Percentiles rank a stretch among this genome's conserved stretches.
These are phyloP conservation scores for Lagocephalus sceleratus DNA, from an alignment of 2,797 vertebrate species.

Conservation along the genomic window DNA sequence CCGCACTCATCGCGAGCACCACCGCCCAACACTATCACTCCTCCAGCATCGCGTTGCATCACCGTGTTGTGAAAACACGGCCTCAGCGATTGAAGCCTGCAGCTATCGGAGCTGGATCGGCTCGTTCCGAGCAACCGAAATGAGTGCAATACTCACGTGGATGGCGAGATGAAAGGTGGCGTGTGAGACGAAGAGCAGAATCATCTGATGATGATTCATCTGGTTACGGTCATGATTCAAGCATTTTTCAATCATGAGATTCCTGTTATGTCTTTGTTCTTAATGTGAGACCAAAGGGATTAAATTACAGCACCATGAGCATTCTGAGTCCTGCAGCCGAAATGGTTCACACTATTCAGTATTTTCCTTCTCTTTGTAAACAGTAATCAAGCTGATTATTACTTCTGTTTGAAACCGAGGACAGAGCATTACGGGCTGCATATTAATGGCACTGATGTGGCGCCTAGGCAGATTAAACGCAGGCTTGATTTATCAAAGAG, in stretches of 20 bases:
- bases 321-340: neutral
- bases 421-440: constrained; percentile 17
- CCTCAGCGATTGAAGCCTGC: constrained; percentile 39
- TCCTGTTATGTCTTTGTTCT: constrained; percentile 12
- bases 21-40: constrained; percentile 43
- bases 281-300: constrained; percentile 10
- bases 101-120: constrained; percentile 56
- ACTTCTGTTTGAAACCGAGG: constrained; percentile 7
- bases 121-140: constrained; percentile 54
- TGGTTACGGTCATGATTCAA: constrained; percentile 5
- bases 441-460: constrained; percentile 22
- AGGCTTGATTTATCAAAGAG: neutral
- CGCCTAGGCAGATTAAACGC: constrained; percentile 2
- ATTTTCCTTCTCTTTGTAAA: constrained; percentile 1
- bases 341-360: neutral
- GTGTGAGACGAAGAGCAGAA: constrained; percentile 16
- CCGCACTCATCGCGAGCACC: constrained; percentile 48
- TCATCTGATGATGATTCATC: constrained; percentile 16
- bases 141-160: constrained; percentile 27
- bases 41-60: constrained; percentile 47
- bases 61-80: constrained; percentile 25
- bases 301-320: neutral
- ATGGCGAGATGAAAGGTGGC: neutral
- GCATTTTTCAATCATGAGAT: constrained; percentile 15
- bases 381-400: neutral